Conservation (phyloP, 2,888 invertebrate genomes). For the Dynastes hyllus region DNA sequence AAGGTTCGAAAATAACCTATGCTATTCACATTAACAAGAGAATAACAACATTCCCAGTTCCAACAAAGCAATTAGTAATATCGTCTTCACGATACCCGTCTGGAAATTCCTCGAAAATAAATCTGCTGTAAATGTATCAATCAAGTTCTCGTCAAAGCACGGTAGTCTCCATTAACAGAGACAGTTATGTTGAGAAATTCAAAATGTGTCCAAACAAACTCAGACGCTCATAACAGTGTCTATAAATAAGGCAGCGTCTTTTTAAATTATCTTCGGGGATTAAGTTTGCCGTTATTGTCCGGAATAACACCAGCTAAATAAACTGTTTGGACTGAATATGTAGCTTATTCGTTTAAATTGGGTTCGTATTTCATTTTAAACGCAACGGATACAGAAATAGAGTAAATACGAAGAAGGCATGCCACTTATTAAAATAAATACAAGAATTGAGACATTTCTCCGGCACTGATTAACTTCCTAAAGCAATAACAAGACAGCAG, state of each 20-base stretch:
- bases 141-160: slow-evolving; percentile 30
- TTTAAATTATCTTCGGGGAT: slow-evolving; percentile 31
- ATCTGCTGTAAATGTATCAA: slow-evolving; percentile 30
- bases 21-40: not conserved
- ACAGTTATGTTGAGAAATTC: slow-evolving; percentile 28
- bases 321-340: slow-evolving; percentile 21
- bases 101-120: slow-evolving; percentile 36
- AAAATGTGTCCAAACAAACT: slow-evolving; percentile 24
- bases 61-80: slow-evolving; percentile 24
- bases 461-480: not conserved
- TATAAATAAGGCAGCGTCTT: slow-evolving; percentile 20
- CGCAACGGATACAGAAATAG: not conserved
- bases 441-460: slow-evolving; percentile 4
- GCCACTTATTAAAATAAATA: slow-evolving; percentile 29
- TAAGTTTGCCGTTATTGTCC: slow-evolving; percentile 26
- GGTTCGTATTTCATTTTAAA: slow-evolving; percentile 15
- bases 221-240: slow-evolving; percentile 8
- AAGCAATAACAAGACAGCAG: too few relatives aligned
- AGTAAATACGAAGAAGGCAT: slow-evolving; percentile 5
- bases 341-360: not conserved
- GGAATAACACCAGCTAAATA: slow-evolving; percentile 4
- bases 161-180: slow-evolving; percentile 16
- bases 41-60: not conserved
- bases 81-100: not conserved
- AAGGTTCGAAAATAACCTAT: not conserved